A percentile compares a stretch with the other conserved stretches of the same genome.
Conservation (phyloP, 1,140 invertebrate species). For the Halotydeus destructor region DNA sequence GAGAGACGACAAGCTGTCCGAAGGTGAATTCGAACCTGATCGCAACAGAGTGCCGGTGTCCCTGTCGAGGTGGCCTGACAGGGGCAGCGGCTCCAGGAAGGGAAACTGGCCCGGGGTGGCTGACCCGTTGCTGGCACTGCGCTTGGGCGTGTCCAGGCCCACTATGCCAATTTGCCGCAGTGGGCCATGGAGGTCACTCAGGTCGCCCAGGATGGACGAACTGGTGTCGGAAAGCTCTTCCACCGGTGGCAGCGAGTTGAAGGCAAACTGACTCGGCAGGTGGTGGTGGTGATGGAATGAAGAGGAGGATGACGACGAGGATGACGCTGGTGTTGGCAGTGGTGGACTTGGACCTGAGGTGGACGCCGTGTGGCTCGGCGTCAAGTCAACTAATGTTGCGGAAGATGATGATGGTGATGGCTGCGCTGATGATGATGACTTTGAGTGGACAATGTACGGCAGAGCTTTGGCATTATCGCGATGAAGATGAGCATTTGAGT, state of each 20-base stretch:
- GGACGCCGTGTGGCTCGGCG: no score
- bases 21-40: constrained; percentile 3
- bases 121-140: no score
- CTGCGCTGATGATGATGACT: background rate
- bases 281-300: no score
- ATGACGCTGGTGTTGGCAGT: no score
- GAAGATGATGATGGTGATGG: no score
- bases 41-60: constrained; percentile 11
- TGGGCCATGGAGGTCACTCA: constrained; percentile 11
- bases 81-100: no score
- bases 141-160: constrained; percentile 7
- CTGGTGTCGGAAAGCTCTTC: constrained; percentile 1
- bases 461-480: background rate
- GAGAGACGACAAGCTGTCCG: background rate
- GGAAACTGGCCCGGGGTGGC: no score
- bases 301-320: no score
- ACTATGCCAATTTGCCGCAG: constrained; percentile 8
- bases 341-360: no score
- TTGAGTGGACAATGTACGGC: background rate
- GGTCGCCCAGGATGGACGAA: constrained; percentile 13
- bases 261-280: no score
- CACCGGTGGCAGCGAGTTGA: background rate
- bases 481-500: no score
- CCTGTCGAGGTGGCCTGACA: constrained; percentile 7
- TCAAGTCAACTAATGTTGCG: no score